These are phyloP conservation scores for Ypsolopha scabrella DNA, from an alignment of 2,888 invertebrate genomes.

Conservation along the genomic window DNA sequence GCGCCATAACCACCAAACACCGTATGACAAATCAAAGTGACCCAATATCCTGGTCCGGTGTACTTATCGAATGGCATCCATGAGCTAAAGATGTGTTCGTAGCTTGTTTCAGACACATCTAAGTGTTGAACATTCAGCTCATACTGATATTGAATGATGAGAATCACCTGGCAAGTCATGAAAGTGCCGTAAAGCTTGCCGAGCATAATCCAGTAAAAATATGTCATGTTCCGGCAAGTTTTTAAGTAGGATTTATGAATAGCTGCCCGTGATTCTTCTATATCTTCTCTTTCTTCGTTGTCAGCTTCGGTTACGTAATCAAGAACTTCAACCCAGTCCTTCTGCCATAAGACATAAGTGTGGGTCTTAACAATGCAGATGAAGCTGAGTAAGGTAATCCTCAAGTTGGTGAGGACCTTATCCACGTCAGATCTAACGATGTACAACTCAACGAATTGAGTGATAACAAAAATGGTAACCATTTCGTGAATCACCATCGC, in stretches of 20 bases:
- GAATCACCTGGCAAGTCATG: conserved; percentile 26
- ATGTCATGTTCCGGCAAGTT: conserved; percentile 39
- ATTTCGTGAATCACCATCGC: conserved; percentile 32
- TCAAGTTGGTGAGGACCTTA: conserved; percentile 43
- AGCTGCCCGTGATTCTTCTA: conserved; percentile 18
- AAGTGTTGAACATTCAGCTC: background rate
- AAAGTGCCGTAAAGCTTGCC: conserved; percentile 26
- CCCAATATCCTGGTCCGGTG: conserved; percentile 39
- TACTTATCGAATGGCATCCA: conserved; percentile 54
- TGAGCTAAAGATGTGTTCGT: conserved; percentile 52
- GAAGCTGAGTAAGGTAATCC: conserved; percentile 48
- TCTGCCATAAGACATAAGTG: conserved; percentile 42
- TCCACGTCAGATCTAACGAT: conserved; percentile 39
- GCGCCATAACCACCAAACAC: conserved; percentile 35
- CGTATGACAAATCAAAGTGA: conserved; percentile 38
- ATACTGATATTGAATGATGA: conserved; percentile 28
- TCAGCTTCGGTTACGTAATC: conserved; percentile 45
- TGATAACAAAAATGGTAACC: conserved; percentile 35
- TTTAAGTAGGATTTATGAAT: conserved; percentile 40
- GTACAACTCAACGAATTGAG: conserved; percentile 45
- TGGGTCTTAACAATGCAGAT: conserved; percentile 42
- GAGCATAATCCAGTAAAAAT: conserved; percentile 45
- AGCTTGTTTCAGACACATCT: conserved; percentile 31
- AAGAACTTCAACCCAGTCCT: conserved; percentile 35
- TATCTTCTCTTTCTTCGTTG: conserved; percentile 32